phyloP scores from a whole-genome alignment of 2,888 invertebrate species.

The Buathra laborator region DNA sequence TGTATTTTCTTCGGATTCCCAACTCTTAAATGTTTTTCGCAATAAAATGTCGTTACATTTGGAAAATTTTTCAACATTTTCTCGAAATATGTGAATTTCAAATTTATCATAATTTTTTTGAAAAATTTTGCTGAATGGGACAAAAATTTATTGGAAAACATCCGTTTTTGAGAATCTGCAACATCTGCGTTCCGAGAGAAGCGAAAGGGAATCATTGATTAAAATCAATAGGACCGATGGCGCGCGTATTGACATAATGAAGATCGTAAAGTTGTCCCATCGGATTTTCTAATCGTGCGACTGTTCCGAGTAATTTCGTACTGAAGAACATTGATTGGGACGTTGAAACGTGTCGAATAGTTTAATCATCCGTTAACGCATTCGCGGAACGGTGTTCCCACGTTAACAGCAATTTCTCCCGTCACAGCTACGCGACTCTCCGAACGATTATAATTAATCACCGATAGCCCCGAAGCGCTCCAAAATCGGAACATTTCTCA shows the following conservation, averaged over 20 bases:
- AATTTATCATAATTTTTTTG: too few species aligned
- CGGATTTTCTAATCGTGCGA: neutral
- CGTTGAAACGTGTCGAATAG: neutral
- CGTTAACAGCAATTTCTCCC: neutral
- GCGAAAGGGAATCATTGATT: too few species aligned
- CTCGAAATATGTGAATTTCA: too few species aligned
- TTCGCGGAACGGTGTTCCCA: neutral
- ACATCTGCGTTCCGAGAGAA: too few species aligned
- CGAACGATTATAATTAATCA: neutral
- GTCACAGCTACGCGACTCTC: neutral
- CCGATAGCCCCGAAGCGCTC: neutral
- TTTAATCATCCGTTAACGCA: neutral
- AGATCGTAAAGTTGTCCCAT: neutral
- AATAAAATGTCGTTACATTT: too few species aligned
- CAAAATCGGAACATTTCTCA: neutral
- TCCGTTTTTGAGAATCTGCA: too few species aligned
- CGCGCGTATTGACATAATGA: neutral
- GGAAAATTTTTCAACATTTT: too few species aligned
- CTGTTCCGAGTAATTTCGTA: neutral
- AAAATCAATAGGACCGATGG: neutral
- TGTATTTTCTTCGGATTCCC: too few species aligned
- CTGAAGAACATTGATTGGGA: neutral
- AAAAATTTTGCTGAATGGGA: too few species aligned
- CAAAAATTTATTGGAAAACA: too few species aligned
- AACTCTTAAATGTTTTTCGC: too few species aligned